Percentiles rank a stretch among this genome's conserved stretches.
These are phyloP conservation scores for Varecia variegata DNA, from an alignment of 2,797 vertebrate genomes.

Conservation along the genomic window DNA sequence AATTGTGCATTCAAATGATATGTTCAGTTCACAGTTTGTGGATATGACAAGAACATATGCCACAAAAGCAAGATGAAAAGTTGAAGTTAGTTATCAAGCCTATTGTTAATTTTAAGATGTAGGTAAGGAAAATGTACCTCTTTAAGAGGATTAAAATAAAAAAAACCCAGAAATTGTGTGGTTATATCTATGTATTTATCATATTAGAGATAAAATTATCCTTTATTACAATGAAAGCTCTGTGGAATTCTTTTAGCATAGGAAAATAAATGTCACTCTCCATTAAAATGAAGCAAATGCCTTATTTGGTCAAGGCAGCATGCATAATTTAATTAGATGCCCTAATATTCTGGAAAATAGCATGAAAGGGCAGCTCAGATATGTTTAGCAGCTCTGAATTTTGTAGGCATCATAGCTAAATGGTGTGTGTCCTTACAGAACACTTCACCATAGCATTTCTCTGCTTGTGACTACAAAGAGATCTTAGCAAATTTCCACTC, in stretches of 20 bases:
- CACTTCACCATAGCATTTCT: background rate
- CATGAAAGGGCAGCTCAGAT: background rate
- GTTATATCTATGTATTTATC: constrained; percentile 1
- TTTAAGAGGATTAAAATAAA: background rate
- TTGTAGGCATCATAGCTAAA: background rate
- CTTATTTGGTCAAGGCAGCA: constrained; percentile 65
- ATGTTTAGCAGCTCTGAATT: background rate
- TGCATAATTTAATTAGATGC: constrained; percentile 68
- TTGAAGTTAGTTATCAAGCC: background rate
- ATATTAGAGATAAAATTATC: constrained; percentile 50
- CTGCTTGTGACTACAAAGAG: background rate
- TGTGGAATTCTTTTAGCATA: constrained; percentile 53
- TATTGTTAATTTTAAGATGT: constrained; percentile 41
- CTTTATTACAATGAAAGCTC: constrained; percentile 21
- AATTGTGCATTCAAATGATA: constrained; percentile 67
- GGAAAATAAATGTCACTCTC: constrained; percentile 59
- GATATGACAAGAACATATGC: background rate
- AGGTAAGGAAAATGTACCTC: constrained; percentile 9
- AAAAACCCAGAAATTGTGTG: background rate
- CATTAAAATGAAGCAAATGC: constrained; percentile 55
- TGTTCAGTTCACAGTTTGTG: constrained; percentile 46
- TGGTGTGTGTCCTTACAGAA: background rate
- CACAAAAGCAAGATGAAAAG: constrained; percentile 45
- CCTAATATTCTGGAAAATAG: constrained; percentile 52
- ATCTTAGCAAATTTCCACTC: background rate